Evolutionary conservation across 2,113 vertebrate genomes (phyloP), one percentile per base, ranked within the genome.

Genomic region (Nasalis larvatus): DNA sequence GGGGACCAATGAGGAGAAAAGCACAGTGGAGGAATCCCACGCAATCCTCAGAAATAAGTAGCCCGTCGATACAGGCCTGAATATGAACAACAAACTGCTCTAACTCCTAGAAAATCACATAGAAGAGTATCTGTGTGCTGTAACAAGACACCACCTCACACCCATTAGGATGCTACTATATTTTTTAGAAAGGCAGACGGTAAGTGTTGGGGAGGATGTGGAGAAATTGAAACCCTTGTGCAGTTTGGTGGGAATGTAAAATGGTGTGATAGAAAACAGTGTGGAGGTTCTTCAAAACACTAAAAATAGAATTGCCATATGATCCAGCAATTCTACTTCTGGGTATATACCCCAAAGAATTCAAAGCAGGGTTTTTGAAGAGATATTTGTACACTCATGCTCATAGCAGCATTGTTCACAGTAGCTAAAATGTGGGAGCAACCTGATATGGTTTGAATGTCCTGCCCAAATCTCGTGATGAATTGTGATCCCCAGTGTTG

Each of bases 301-400:
- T 30, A 11, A n/a, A 54, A 14, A 18, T 8, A 25, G 25, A 20
- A n/a, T 56, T 23, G 21, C 32, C 21, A 4, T 18, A 16, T 0
- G 45, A 47, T 16, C 60, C 52, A 8, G 35, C 49, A 66, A 20
- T 35, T n/a, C 63, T 54, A 30, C 47, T 23, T 17, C n/a, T 8
- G 63, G 37, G 63, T 6, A 30, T 3, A 14, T 2, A 25, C 60
- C 32, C 82, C 3, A 35, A 47, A 49, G 21, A 47, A 35, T 0
- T 0, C 63, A 60, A 37, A 82, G 27, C 32, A 25, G 52, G 37
- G 8, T 47, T 32, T 32, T 47, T 20, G 54, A 54, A 69, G 69
- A 76, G 66, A 23, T 1, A 6, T 3, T 8, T 68, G 13, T 2
- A 52, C 52, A 4, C 47, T 52, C 3, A 1, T 0, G 1, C n/a